A percentile compares a stretch with the other conserved stretches of the same genome.
Conservation (phyloP, 2,888 invertebrate genomes). For the Argynnis bischoffii region DNA sequence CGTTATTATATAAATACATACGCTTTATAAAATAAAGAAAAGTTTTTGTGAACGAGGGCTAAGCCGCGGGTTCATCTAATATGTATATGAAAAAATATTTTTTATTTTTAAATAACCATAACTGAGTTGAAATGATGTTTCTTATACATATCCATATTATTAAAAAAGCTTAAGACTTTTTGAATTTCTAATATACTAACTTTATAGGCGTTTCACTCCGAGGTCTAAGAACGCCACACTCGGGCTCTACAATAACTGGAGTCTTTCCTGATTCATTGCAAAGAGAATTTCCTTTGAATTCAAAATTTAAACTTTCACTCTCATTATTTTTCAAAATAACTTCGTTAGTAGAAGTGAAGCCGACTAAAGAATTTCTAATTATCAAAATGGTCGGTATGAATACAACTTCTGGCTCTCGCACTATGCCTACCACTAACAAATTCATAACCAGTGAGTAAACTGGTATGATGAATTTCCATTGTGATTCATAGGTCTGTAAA, state of each 20-base stretch:
- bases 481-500: conserved; percentile 81
- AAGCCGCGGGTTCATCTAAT: too few species aligned
- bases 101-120: too few species aligned
- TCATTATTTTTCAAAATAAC: conserved; percentile 81
- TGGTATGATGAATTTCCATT: conserved; percentile 85
- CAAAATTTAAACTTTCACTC: conserved; percentile 72
- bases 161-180: not conserved
- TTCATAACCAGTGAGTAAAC: conserved; percentile 77
- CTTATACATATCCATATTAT: too few species aligned
- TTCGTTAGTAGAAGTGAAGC: conserved; percentile 70
- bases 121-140: too few species aligned
- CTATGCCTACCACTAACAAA: conserved; percentile 84
- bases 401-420: conserved; percentile 84
- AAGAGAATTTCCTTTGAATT: conserved; percentile 79
- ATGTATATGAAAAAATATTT: too few species aligned
- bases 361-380: conserved; percentile 84
- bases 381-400: conserved; percentile 83
- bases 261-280: conserved; percentile 80
- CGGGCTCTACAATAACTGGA: conserved; percentile 75
- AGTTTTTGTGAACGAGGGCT: too few species aligned
- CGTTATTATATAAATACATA: too few species aligned
- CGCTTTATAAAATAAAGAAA: too few species aligned
- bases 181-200: conserved; percentile 59
- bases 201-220: conserved; percentile 73
- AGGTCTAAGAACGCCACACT: conserved; percentile 73